A percentile compares a stretch with the other conserved stretches of the same genome.
Evolutionary conservation across 1,140 invertebrate genomes (phyloP).

Genomic region (Chelonus insularis): DNA sequence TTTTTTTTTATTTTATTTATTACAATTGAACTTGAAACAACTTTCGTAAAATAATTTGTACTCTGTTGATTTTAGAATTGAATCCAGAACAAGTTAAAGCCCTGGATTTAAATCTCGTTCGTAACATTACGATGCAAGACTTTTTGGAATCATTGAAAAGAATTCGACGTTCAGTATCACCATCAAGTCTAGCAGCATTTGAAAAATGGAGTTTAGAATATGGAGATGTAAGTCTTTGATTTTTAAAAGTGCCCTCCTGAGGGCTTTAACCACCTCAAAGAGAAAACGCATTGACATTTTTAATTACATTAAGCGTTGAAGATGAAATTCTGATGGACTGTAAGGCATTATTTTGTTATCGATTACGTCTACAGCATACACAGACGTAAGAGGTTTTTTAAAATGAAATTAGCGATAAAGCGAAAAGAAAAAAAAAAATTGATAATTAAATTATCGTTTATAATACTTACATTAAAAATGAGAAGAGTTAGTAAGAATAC

Average conservation of each 20-base stretch:
- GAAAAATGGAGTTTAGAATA: constrained; percentile 94
- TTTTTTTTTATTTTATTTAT: constrained; percentile 9
- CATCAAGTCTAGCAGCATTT: constrained; percentile 81
- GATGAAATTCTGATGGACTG: constrained; percentile 10
- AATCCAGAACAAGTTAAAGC: constrained; percentile 85
- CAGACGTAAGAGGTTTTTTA: background rate
- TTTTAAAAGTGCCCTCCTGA: constrained; percentile 30
- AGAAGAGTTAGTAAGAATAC: background rate
- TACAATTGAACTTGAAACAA: background rate
- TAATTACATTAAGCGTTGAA: background rate
- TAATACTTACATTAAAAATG: background rate
- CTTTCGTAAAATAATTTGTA: background rate
- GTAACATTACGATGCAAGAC: constrained; percentile 85
- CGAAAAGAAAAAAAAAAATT: background rate
- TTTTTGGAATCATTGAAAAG: constrained; percentile 88
- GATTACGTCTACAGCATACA: background rate
- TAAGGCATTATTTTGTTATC: constrained; percentile 1
- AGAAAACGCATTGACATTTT: background rate
- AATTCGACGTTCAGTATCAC: constrained; percentile 88
- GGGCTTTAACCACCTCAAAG: constrained; percentile 22
- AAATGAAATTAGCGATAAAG: background rate
- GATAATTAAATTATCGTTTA: constrained; percentile 4
- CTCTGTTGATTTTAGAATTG: constrained; percentile 64
- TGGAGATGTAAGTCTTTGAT: constrained; percentile 80
- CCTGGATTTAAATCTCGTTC: constrained; percentile 78